phyloP scores from a whole-genome alignment of 2,797 vertebrate genomes.

The Danio kyathit region DNA sequence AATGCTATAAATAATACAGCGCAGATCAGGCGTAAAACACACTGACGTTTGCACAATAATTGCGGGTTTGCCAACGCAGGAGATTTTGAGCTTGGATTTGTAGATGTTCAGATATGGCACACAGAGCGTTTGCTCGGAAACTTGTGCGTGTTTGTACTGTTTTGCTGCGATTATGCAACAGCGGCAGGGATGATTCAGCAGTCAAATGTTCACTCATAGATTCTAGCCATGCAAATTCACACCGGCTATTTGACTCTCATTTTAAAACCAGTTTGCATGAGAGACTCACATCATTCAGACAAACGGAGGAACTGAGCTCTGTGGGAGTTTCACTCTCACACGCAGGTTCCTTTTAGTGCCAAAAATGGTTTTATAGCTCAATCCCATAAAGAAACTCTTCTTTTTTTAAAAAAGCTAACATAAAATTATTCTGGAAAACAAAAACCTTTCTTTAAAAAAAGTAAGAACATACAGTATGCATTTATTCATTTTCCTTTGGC shows the following conservation, averaged over 20 bases:
- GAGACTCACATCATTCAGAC: constrained; percentile 36
- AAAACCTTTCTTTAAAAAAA: background rate
- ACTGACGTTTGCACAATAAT: background rate
- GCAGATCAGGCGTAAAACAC: background rate
- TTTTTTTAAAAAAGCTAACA: background rate
- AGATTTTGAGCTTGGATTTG: constrained; percentile 13
- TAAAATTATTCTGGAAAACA: background rate
- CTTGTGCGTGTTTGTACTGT: constrained; percentile 22
- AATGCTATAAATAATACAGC: constrained; percentile 15
- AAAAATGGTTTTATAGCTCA: background rate
- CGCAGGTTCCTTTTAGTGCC: background rate
- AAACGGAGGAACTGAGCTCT: constrained; percentile 3
- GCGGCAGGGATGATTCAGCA: constrained; percentile 62
- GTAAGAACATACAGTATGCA: too few species aligned
- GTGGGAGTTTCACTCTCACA: constrained; percentile 11
- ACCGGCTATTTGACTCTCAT: constrained; percentile 62
- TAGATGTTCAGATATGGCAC: background rate
- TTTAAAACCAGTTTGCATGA: constrained; percentile 64
- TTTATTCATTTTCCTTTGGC: too few species aligned
- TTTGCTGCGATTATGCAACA: constrained; percentile 54
- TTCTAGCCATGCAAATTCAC: constrained; percentile 67
- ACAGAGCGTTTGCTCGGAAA: constrained; percentile 21
- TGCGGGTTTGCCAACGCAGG: constrained; percentile 12
- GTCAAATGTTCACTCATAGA: constrained; percentile 65
- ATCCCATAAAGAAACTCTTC: background rate